Base-by-base conservation (phyloP, 2,797 vertebrate species). In the Tangara arthus region DNA sequence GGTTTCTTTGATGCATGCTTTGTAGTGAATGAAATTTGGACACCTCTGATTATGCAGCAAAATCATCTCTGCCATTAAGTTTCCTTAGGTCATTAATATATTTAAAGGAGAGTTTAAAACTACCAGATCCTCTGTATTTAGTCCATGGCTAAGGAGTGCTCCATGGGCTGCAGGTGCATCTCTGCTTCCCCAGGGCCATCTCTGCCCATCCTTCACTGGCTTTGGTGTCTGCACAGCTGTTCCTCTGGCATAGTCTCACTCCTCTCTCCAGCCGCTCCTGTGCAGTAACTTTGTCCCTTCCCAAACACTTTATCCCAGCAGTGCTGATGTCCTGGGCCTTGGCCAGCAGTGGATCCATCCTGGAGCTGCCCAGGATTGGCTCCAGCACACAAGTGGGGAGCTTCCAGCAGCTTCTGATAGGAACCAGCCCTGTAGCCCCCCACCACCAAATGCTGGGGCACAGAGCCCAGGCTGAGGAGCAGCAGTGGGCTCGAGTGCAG, bases 361-460 rank as follows among this genome's bases (percentile, higher is more conserved):
- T 15, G 12, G 37, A 60, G 41, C 68, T 3, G 0, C 12, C 77
- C 44, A 52, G 57, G 22, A 4, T 4, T 39, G 75, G 30, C 59
- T 72, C 15, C 55, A 3, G 2, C 4, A 35, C 6, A 2, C 2
- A 7, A 10, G 4, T 15, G 50, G 15, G 49, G 18, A 49, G 34
- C 47, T 61, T 47, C 46, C 61, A 76, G 52, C 61, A 59, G 61
- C 22, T 70, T 13, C 44, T 63, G 17, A 3, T 22, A 41, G 42
- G 37, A 41, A 1, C 56, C 50, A 59, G 34, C 53, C 34, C 57
- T 49, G 34, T 4, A 60, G 34, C 26, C n/a, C 32, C 30, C 21
- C 1, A 1, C 1, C 37, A 17, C 27, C 32, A 11, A 15, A 53
- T 7, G 4, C 34, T 41, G 49, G 15, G 41, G 34, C 11, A 4